phyloP scores from a whole-genome alignment of 2,113 vertebrate genomes.

The Cheirogaleus medius region DNA sequence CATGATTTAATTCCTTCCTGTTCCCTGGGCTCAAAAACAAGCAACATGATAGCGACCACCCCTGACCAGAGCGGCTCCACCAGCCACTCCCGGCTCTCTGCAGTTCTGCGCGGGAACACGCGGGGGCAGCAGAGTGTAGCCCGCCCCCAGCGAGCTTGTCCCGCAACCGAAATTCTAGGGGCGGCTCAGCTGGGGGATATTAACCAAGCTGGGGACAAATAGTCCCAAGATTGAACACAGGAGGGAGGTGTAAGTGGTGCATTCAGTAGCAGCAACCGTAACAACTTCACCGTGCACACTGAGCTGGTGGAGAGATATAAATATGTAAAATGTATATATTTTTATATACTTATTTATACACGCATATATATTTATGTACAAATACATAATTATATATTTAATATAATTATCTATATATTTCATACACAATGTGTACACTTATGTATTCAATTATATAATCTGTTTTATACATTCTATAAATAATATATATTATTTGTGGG shows the following conservation, averaged over 20 bases:
- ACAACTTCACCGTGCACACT: not conserved
- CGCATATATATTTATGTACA: too few species aligned
- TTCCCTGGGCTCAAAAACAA: not conserved
- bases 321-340: not conserved
- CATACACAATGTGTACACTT: not conserved
- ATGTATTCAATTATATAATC: not conserved
- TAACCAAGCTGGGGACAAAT: too few species aligned
- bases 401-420: not conserved
- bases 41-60: accelerated
- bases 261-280: not conserved
- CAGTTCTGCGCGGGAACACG: not conserved
- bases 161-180: not conserved
- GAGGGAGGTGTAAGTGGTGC: not conserved
- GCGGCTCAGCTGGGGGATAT: not conserved
- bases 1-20: too few species aligned
- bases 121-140: slow-evolving; percentile 5
- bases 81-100: not conserved
- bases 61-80: not conserved
- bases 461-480: not conserved
- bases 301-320: not conserved
- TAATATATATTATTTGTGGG: not conserved
- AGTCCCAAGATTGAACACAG: not conserved
- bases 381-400: too few species aligned
- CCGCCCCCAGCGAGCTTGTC: not conserved
- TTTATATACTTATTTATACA: not conserved